phyloP scores from a whole-genome alignment of 1,140 invertebrate species.

The Meloidogyne chitwoodi region DNA sequence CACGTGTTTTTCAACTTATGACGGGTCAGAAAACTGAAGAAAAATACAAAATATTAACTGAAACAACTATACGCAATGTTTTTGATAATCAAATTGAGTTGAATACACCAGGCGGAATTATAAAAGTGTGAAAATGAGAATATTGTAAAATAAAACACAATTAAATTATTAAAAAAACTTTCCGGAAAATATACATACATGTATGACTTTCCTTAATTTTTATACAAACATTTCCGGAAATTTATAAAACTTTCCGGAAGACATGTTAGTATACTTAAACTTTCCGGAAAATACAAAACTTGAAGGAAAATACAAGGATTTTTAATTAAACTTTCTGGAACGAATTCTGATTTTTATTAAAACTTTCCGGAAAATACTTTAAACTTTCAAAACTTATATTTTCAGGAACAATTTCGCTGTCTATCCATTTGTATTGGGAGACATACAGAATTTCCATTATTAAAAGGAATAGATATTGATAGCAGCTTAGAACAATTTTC shows the following conservation, averaged over 20 bases:
- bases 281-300: neutral
- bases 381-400: neutral
- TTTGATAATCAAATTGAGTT: neutral
- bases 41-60: constrained; percentile 29
- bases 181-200: neutral
- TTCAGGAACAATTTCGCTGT: constrained; percentile 21
- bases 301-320: neutral
- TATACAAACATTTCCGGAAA: neutral
- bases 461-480: constrained; percentile 6
- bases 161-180: neutral
- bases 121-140: constrained; percentile 14
- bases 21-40: constrained; percentile 32
- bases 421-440: constrained; percentile 29
- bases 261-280: neutral
- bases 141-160: neutral
- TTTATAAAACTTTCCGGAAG: neutral
- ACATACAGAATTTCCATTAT: constrained; percentile 31
- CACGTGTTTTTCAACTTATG: constrained; percentile 48
- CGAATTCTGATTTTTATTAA: neutral
- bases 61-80: constrained; percentile 26
- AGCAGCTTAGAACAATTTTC: constrained; percentile 31
- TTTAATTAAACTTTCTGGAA: neutral
- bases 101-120: constrained; percentile 18
- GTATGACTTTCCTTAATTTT: too few species aligned
- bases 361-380: neutral